Percentiles rank a stretch among this genome's conserved stretches.
Evolutionary conservation across 2,888 invertebrate species (phyloP).

Genomic region (Hoplodrina ambigua): DNA sequence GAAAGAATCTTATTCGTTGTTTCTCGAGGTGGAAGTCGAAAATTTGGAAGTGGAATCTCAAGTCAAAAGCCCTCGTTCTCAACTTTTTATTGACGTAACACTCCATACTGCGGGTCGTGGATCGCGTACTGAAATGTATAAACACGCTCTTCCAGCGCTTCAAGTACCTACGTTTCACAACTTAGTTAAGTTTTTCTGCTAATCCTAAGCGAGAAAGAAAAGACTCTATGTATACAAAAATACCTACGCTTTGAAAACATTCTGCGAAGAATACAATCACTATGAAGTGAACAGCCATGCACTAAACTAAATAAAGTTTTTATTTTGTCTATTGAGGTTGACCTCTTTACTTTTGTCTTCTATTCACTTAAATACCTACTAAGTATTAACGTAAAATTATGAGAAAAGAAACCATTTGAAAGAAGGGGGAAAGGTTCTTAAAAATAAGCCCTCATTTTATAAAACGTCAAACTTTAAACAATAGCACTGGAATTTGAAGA

Average conservation of each 20-base stretch:
- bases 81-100: conserved; percentile 50
- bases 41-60: conserved; percentile 47
- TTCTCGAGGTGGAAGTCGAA: conserved; percentile 40
- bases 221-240: background rate
- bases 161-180: conserved; percentile 19
- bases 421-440: conserved; percentile 4
- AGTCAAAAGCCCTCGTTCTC: conserved; percentile 36
- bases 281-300: background rate
- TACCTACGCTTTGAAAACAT: background rate
- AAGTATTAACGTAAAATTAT: background rate
- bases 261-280: background rate
- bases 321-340: conserved; percentile 12
- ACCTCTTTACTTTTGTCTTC: background rate
- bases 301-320: background rate
- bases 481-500: conserved; percentile 12
- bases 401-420: background rate
- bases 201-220: conserved; percentile 8
- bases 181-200: conserved; percentile 7
- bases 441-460: conserved; percentile 2
- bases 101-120: conserved; percentile 30
- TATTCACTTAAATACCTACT: background rate
- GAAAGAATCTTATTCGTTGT: conserved; percentile 37
- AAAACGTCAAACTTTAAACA: conserved; percentile 7
- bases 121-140: conserved; percentile 22
- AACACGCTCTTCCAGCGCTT: conserved; percentile 13